phyloP scores from a whole-genome alignment of 2,888 invertebrate genomes.

The Tetramorium bicarinatum region DNA sequence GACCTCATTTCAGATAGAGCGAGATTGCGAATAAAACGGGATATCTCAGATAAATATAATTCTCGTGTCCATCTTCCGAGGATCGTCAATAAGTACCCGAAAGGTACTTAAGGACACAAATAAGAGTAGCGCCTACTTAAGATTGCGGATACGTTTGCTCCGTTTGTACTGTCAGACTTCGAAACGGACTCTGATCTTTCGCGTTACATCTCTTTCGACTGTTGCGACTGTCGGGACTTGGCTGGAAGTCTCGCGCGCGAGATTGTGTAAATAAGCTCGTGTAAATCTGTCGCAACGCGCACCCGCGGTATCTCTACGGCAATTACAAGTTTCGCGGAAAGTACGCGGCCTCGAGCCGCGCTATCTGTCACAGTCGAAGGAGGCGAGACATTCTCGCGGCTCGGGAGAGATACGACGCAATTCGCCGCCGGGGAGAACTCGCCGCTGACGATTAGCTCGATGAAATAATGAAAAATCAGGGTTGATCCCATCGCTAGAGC shows the following conservation, averaged over 20 bases:
- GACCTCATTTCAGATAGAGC: slow-evolving; percentile 30
- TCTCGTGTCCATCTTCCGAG: neutral
- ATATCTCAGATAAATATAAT: slow-evolving; percentile 9
- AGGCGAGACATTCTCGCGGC: neutral
- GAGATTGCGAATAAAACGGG: neutral
- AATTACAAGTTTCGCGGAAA: slow-evolving; percentile 17
- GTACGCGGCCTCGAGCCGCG: slow-evolving; percentile 13
- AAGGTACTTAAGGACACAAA: neutral
- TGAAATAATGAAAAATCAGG: slow-evolving; percentile 16
- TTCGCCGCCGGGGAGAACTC: neutral
- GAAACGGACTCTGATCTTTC: neutral
- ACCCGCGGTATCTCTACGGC: neutral
- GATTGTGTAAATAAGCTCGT: neutral
- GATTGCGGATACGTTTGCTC: neutral
- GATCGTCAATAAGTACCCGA: neutral
- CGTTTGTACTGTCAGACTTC: neutral
- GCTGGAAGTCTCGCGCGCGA: neutral
- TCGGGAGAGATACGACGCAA: neutral
- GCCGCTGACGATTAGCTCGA: neutral
- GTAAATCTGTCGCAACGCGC: slow-evolving; percentile 4
- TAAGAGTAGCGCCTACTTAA: slow-evolving; percentile 5
- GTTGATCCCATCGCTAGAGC: slow-evolving; percentile 42
- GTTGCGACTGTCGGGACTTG: neutral
- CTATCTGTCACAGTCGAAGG: slow-evolving; percentile 12
- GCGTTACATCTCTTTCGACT: neutral